A percentile compares a stretch with the other conserved stretches of the same genome.
These are phyloP conservation scores for Capitulum mitella DNA, from an alignment of 2,888 invertebrate species.

Conservation along the genomic window DNA sequence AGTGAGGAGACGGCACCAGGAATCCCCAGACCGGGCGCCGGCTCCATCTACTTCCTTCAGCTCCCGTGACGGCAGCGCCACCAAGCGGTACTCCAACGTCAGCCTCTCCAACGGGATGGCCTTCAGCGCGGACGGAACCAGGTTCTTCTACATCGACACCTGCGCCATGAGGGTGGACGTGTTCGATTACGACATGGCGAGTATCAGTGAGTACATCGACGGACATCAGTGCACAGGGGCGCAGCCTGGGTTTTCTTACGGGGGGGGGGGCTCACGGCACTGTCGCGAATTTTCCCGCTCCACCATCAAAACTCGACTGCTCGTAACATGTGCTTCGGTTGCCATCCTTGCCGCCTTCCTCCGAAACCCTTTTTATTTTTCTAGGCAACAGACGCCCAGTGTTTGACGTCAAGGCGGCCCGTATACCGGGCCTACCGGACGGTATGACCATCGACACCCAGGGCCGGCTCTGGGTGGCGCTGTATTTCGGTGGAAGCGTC, in stretches of 20 bases:
- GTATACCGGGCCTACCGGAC: constrained; percentile 43
- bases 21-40: background rate
- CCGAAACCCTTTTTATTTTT: no score
- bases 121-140: constrained; percentile 62
- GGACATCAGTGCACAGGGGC: no score
- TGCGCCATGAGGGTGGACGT: constrained; percentile 57
- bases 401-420: constrained; percentile 35
- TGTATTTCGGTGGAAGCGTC: constrained; percentile 52
- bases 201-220: constrained; percentile 57
- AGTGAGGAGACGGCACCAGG: background rate
- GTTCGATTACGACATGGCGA: constrained; percentile 60
- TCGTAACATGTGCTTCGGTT: no score
- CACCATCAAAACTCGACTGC: no score
- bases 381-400: background rate
- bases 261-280: no score
- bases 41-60: background rate
- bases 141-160: constrained; percentile 72
- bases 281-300: no score
- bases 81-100: constrained; percentile 45
- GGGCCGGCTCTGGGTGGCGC: constrained; percentile 48
- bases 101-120: constrained; percentile 66
- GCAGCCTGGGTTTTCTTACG: no score
- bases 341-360: no score
- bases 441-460: constrained; percentile 67
- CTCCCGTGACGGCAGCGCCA: constrained; percentile 3